A percentile compares a stretch with the other conserved stretches of the same genome.
phyloP scores from a whole-genome alignment of 2,797 vertebrate genomes.

The Chaenodraco wilsoni region DNA sequence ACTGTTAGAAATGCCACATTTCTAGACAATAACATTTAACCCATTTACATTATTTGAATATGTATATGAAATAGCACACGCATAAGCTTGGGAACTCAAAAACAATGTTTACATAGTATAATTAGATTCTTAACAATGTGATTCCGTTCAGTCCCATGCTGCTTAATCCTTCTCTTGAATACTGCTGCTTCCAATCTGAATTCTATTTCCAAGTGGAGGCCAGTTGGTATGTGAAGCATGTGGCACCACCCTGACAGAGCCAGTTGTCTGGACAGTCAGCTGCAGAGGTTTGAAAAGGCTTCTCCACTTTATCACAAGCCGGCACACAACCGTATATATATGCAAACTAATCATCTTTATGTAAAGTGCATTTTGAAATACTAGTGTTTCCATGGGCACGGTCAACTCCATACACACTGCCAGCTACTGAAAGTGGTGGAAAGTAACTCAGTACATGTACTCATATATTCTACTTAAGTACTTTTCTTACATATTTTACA shows the following conservation, averaged over 20 bases:
- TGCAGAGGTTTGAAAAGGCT: not conserved
- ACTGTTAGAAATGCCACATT: not conserved
- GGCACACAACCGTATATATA: not conserved
- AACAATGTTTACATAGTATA: not conserved
- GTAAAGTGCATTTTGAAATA: not conserved
- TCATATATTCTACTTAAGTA: too few relatives aligned
- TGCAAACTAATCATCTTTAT: conserved; percentile 1
- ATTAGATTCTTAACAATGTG: not conserved
- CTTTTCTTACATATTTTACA: too few relatives aligned
- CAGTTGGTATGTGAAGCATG: conserved; percentile 55
- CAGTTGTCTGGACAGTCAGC: conserved; percentile 1
- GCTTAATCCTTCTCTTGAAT: not conserved
- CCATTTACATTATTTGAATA: not conserved
- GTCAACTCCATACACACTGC: not conserved
- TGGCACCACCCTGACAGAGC: conserved; percentile 43
- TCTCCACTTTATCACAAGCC: not conserved
- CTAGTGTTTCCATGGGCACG: not conserved
- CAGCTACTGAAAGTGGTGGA: too few relatives aligned
- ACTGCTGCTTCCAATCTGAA: conserved; percentile 1
- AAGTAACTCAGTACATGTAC: too few relatives aligned
- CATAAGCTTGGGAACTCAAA: not conserved
- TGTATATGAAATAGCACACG: not conserved
- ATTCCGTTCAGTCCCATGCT: not conserved
- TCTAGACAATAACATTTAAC: not conserved
- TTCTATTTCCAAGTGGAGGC: not conserved